Evolutionary conservation across 2,888 invertebrate species (phyloP), one percentile per base, ranked within the genome.

Genomic region (Cerastis leucographa): DNA sequence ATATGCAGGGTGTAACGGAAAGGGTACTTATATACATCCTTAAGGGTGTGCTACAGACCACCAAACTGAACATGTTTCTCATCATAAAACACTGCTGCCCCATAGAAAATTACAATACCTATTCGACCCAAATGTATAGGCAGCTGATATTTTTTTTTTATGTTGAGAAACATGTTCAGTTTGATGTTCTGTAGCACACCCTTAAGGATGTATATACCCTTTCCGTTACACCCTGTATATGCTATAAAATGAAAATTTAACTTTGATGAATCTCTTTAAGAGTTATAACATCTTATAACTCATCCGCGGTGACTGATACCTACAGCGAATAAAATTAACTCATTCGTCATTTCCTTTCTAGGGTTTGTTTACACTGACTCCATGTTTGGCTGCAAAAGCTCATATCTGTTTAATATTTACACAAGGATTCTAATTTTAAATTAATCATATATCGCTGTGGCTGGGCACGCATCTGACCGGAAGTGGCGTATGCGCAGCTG

Each of bases 391-490:
- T 66, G 61, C 73, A 77, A 80, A 78, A 62, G 76, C 81, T 86
- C 81, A 84, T 79, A 83, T 80, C 83, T 85, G 79, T 86, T 85
- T 78, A 88, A 85, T 89, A 89, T 91, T 90, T 90, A 90, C 86
- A 87, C 85, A 87, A 83, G 83, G 84, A 92, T 89, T 91, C 89
- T 91, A 92, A 92, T 91, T 92, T 91, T 88, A 91, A 86, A 91
- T 89, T 84, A 90, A 91, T 89, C 89, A 91, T 92, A 91, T 93
- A 94, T 94, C 92, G 91, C 89, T 90, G 89, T 87, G 87, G 88
- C 88, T 86, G 90, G 91, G 91, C 93, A 93, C 92, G 94, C 93
- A 92, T 93, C 89, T 93, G 94, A 94, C 95, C 94, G 96, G 96
- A 95, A 94, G 93, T 87, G 89, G 92, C 91, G 92, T 90, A 91